phyloP scores from a whole-genome alignment of 2,888 invertebrate genomes.

The Trypoxylon attenuatum region DNA sequence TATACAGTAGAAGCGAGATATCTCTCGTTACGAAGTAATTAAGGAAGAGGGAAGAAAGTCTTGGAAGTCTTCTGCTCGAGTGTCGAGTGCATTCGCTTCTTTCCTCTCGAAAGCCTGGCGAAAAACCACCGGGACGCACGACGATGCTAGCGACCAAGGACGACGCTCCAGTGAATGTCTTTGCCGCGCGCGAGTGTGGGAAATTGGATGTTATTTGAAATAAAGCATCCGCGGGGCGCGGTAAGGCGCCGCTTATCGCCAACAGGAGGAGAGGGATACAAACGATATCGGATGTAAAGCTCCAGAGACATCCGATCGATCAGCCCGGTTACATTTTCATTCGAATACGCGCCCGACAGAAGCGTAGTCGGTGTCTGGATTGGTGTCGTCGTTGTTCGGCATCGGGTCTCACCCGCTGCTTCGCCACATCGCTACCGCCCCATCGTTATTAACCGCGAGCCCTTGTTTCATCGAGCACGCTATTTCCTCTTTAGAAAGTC shows the following conservation, averaged over 20 bases:
- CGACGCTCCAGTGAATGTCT: constrained; percentile 26
- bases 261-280: constrained; percentile 15
- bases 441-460: neutral
- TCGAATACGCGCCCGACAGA: constrained; percentile 39
- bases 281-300: constrained; percentile 43
- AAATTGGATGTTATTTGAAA: constrained; percentile 43
- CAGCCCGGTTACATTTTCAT: constrained; percentile 31
- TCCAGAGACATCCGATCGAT: constrained; percentile 41
- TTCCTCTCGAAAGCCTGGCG: too few species aligned
- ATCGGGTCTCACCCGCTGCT: too few species aligned
- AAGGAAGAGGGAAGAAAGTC: too few species aligned
- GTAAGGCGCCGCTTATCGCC: constrained; percentile 39
- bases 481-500: constrained; percentile 43
- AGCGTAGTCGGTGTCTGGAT: constrained; percentile 17
- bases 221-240: constrained; percentile 39
- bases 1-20: too few species aligned
- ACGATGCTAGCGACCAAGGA: too few species aligned
- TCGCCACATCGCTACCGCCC: neutral
- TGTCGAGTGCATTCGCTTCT: too few species aligned
- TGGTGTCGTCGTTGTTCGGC: neutral
- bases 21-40: too few species aligned
- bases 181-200: constrained; percentile 23
- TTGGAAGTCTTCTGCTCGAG: too few species aligned
- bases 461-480: constrained; percentile 13
- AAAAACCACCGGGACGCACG: too few species aligned